A percentile compares a stretch with the other conserved stretches of the same genome.
phyloP scores from a whole-genome alignment of 2,888 invertebrate species.

The Stenurella melanura region DNA sequence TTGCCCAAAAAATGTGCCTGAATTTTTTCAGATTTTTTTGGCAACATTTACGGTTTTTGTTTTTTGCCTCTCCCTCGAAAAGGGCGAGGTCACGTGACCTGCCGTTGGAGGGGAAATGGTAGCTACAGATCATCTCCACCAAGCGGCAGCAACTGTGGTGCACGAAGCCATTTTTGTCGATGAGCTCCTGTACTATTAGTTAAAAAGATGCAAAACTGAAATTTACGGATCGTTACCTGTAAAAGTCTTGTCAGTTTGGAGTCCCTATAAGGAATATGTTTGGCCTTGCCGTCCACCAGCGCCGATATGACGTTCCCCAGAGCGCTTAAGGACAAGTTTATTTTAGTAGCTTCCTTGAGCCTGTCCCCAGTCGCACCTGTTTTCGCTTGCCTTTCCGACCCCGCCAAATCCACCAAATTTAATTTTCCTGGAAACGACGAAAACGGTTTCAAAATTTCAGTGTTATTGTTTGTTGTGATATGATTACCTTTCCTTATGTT shows the following conservation, averaged over 20 bases:
- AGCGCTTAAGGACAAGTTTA: constrained; percentile 90
- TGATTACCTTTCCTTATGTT: constrained; percentile 68
- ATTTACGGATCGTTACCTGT: constrained; percentile 74
- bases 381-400: constrained; percentile 90
- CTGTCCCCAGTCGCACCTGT: constrained; percentile 90
- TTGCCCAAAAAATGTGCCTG: no score
- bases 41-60: no score
- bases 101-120: no score
- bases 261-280: constrained; percentile 88
- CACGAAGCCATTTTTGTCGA: no score
- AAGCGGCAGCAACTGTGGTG: no score
- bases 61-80: no score
- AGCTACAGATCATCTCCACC: no score
- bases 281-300: constrained; percentile 87
- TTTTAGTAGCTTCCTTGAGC: constrained; percentile 91
- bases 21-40: no score
- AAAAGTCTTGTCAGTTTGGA: constrained; percentile 88
- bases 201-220: no score
- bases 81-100: no score
- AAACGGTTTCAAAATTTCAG: not conserved
- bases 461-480: not conserved
- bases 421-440: constrained; percentile 78
- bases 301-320: constrained; percentile 93
- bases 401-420: constrained; percentile 92
- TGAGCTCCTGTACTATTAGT: no score